phyloP scores from a whole-genome alignment of 2,113 vertebrate species.

The Balaenoptera acutorostrata region DNA sequence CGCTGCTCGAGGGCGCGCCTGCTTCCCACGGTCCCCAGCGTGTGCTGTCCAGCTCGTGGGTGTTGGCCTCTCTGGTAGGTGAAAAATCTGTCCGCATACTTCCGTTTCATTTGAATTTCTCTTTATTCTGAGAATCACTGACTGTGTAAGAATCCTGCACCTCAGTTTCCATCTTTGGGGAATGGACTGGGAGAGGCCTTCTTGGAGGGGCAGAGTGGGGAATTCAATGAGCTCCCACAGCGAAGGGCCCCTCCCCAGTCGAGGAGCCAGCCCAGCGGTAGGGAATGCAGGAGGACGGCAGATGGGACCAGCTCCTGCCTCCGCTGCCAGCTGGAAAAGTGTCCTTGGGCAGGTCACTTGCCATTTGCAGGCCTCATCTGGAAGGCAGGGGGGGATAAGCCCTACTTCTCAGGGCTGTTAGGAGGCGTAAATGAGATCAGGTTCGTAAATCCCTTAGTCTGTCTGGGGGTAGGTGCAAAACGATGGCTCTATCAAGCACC shows the following conservation, averaged over 20 bases:
- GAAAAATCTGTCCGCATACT: background rate
- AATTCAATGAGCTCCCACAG: rapidly evolving
- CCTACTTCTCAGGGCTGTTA: background rate
- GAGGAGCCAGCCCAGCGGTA: rapidly evolving
- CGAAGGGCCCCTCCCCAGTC: background rate
- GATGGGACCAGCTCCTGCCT: rapidly evolving
- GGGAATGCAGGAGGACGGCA: rapidly evolving
- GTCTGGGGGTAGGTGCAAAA: background rate
- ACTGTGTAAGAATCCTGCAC: background rate
- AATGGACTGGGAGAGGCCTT: background rate
- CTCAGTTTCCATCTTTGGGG: background rate
- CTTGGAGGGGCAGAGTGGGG: rapidly evolving
- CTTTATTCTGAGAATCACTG: background rate
- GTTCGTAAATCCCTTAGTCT: background rate
- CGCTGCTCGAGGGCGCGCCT: rapidly evolving
- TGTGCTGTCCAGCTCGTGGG: background rate
- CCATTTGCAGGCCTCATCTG: background rate
- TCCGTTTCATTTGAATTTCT: background rate
- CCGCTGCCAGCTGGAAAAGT: background rate
- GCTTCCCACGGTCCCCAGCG: background rate
- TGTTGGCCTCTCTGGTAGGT: background rate
- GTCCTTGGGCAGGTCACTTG: background rate
- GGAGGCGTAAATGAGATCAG: background rate
- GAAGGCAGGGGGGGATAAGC: background rate
- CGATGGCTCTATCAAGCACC: background rate